Evolutionary conservation across 2,888 invertebrate species (phyloP).

Genomic region (Trisateles emortualis): DNA sequence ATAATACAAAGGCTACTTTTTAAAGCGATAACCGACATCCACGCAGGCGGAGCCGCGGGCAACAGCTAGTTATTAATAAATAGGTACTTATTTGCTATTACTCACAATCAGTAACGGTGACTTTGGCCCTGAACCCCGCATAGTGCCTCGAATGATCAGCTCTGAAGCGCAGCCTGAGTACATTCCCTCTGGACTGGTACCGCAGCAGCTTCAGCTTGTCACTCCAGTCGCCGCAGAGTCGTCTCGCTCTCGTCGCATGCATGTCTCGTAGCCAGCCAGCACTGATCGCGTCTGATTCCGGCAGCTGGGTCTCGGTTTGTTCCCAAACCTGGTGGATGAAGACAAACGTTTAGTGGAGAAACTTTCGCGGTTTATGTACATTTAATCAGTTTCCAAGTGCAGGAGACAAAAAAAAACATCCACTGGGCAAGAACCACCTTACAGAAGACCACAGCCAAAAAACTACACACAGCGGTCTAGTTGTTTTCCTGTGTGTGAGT

Average conservation of each 20-base stretch:
- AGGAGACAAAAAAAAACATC: too few relatives aligned
- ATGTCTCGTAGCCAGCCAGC: constrained; percentile 74
- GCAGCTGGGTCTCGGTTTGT: constrained; percentile 68
- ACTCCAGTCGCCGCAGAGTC: constrained; percentile 93
- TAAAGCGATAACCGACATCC: too few relatives aligned
- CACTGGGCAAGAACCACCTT: too few relatives aligned
- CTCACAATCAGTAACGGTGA: constrained; percentile 92
- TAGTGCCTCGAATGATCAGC: constrained; percentile 93
- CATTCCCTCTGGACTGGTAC: constrained; percentile 88
- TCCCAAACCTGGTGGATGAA: constrained; percentile 71
- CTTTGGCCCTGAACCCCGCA: constrained; percentile 91
- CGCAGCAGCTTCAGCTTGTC: constrained; percentile 91
- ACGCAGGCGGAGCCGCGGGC: too few relatives aligned
- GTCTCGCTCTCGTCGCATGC: constrained; percentile 67
- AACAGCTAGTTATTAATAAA: neutral
- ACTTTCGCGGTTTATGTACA: too few relatives aligned
- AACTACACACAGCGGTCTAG: too few relatives aligned
- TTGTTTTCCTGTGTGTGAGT: too few relatives aligned
- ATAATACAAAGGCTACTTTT: too few relatives aligned
- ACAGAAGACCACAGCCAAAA: too few relatives aligned
- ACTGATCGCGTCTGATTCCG: constrained; percentile 74
- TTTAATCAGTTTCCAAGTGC: neutral
- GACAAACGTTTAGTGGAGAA: neutral
- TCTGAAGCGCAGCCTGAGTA: constrained; percentile 89
- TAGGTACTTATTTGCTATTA: too few relatives aligned